Base-by-base conservation (phyloP, 1,140 invertebrate species). In the Harlomillsia oculata region DNA sequence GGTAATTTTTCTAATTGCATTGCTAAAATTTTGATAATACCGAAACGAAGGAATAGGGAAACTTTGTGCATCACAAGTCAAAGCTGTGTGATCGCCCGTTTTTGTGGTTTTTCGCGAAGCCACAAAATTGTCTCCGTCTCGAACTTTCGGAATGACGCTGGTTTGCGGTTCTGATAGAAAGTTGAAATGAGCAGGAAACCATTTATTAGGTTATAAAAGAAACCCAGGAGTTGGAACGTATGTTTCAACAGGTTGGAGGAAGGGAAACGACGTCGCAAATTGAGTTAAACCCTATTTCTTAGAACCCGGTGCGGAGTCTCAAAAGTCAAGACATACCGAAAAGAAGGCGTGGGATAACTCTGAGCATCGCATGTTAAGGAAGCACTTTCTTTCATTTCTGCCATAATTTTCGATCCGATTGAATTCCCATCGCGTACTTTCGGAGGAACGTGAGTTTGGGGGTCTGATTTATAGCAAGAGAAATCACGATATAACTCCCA, bases 71-170 rank as follows among this genome's bases (percentile, higher is more conserved):
- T 59, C 52, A 40, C 62, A 61, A 13, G 43, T 21, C 26, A 61
- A 32, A 40, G 59, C 55, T n/a, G 58, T 43, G 23, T 72, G 76
- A 56, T 64, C 67, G 40, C 65, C 55, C 68, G 70, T 65, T 36
- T 70, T 67, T 62, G 69, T 72, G 48, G 70, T 71, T 32, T 34
- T 50, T 21, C 30, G 39, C 44, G 41, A 30, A 11, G 46, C 41
- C 1, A 34, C 53, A 45, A 60, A 43, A 30, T 45, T 56, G 21
- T 50, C 37, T 28, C 58, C 73, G 65, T 76, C 75, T 59, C 72
- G 72, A 26, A 72, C 72, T 51, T 74, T 75, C 18, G 75, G 75
- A 21, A 71, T 70, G 45, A 77, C 71, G 30, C 72, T 73, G 25
- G 54, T 32, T 26, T 62, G 59, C 14, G 59, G 46, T 41, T 62